Base-by-base conservation (phyloP, 2,888 invertebrate species). In the Sisyra terminalis region DNA sequence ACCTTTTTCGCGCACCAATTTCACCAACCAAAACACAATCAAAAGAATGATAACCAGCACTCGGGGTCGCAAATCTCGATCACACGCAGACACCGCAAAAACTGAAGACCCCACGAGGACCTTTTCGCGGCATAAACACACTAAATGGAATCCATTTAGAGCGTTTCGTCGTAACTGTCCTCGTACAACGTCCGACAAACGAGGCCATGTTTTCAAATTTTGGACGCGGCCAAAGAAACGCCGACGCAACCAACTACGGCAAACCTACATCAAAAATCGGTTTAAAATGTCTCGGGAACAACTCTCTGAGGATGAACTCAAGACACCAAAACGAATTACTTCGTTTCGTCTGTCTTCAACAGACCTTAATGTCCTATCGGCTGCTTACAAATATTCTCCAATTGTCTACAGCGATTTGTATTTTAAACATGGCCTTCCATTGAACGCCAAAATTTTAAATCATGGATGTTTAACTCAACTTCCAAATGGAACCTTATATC, bases 371-470 rank as follows among this genome's bases (percentile, higher is more conserved):
- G 44, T 46, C 7, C 31, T 46, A 11, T 44, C 18, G 10, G 34
- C 34, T 4, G 13, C 30, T 9, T n/a, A 32, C 17, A 15, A 34
- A 34, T 41, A 15, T 34, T 41, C 30, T 10, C 41, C 39, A 11
- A 39, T 48, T 17, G 46, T 53, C 47, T 57, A 53, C 43, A 56
- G 55, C 43, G 55, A 58, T 50, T 42, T 50, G 14, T 57, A 54
- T 46, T 54, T 59, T 47, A 55, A 53, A 46, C 34, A 47, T 39
- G 43, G 43, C 10, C 10, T 43, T 2, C 38, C 43, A 9, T 34
- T 43, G 14, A 43, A 37, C 29, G 43, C 37, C n/a, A 29, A 30
- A 43, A 38, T 43, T 24, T 16, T 37, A n/a, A 17, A 17, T 10
- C 8, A 29, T 16, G 43, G 37, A 9, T 30, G 31, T 31, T 30